Percentiles rank a stretch among this genome's conserved stretches.
Conservation (phyloP, 2,113 vertebrate genomes). For the Columbina picui region DNA sequence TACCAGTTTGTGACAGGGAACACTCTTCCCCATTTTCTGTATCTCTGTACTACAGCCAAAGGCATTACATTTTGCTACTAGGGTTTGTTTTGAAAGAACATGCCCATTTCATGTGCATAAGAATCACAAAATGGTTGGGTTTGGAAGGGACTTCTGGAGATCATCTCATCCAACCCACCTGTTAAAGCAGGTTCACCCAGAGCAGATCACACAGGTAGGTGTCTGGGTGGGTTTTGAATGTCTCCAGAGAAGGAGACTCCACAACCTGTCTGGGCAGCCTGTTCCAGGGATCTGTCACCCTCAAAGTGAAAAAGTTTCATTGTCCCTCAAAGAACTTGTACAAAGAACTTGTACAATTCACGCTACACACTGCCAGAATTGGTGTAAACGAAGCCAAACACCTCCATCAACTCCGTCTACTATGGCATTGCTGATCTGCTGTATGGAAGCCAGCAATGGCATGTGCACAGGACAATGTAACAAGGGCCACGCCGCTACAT, state of each 20-base stretch:
- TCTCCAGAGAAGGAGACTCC: too few species aligned
- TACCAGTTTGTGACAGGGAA: not conserved
- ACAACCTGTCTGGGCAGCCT: too few species aligned
- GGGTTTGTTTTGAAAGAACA: not conserved
- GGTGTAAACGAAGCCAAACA: not conserved
- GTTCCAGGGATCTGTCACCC: too few species aligned
- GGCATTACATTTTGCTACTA: not conserved
- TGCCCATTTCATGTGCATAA: not conserved
- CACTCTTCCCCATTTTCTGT: accelerated
- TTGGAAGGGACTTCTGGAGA: too few species aligned
- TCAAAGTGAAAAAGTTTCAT: too few species aligned
- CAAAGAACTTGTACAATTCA: not conserved
- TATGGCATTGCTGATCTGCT: not conserved
- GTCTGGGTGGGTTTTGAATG: too few species aligned
- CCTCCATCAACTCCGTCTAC: not conserved
- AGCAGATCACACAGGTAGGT: too few species aligned
- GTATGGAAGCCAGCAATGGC: not conserved
- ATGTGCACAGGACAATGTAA: not conserved
- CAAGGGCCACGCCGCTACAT: accelerated
- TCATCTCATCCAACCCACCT: too few species aligned
- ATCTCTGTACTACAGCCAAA: not conserved
- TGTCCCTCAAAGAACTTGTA: too few species aligned
- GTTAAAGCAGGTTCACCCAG: too few species aligned
- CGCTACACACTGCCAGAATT: not conserved
- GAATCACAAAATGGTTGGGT: too few species aligned